Conservation (phyloP, 2,888 invertebrate genomes). For the Synanthedon formicaeformis region DNA sequence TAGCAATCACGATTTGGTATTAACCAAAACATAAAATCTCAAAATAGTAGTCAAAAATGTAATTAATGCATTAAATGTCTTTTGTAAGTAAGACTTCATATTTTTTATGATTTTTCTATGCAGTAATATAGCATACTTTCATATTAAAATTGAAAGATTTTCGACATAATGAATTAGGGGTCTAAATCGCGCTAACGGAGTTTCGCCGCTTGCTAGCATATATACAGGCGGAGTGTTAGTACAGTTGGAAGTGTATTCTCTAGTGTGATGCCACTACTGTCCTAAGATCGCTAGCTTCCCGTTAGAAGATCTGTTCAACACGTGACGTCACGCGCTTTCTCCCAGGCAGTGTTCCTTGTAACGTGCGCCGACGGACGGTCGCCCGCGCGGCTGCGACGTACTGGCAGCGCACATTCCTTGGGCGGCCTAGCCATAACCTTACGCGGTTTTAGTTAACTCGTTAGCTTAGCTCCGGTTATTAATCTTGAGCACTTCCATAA, state of each 20-base stretch:
- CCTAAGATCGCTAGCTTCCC: slow-evolving; percentile 70
- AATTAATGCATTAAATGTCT: no score
- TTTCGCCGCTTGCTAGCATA: slow-evolving; percentile 24
- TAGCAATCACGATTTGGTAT: no score
- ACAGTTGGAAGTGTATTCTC: slow-evolving; percentile 71
- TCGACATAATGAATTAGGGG: background rate
- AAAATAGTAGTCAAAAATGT: no score
- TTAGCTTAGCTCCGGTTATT: slow-evolving; percentile 76
- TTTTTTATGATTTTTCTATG: no score
- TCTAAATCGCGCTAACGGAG: slow-evolving; percentile 35
- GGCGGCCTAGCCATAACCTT: slow-evolving; percentile 63
- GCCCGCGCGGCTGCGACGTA: slow-evolving; percentile 76
- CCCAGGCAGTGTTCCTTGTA: slow-evolving; percentile 63
- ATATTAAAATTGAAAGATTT: no score
- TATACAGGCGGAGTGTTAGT: slow-evolving; percentile 3
- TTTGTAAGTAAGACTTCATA: no score
- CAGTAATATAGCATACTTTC: no score
- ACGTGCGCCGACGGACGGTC: slow-evolving; percentile 68
- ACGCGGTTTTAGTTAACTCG: slow-evolving; percentile 69
- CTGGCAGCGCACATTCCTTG: slow-evolving; percentile 65
- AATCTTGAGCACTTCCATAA: slow-evolving; percentile 76
- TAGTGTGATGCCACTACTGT: slow-evolving; percentile 77
- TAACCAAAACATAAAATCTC: no score
- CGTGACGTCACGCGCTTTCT: slow-evolving; percentile 75
- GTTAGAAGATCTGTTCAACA: slow-evolving; percentile 75